Conservation (phyloP, 2,797 vertebrate genomes). For the Notolepis coatsorum region DNA sequence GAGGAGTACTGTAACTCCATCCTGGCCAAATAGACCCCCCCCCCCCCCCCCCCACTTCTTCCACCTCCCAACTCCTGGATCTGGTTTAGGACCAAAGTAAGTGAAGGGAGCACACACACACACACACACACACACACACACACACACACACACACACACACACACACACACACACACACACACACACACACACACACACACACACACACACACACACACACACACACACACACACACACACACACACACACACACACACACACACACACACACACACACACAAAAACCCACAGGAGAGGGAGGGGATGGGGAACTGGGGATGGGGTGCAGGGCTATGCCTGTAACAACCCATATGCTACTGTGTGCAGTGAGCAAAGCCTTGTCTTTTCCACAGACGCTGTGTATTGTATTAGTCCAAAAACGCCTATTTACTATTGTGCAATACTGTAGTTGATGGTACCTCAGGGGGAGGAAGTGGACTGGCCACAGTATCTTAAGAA, state of each 20-base stretch:
- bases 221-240: neutral
- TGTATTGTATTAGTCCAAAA: too few species aligned
- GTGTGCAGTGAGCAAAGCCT: neutral
- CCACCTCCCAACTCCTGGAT: slow-evolving; percentile 54
- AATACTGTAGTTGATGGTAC: too few species aligned
- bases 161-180: neutral
- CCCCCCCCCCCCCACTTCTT: too few species aligned
- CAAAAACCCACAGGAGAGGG: too few species aligned
- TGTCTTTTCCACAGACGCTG: neutral
- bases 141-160: neutral
- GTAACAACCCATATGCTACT: too few species aligned
- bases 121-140: neutral
- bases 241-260: neutral
- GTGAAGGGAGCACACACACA: too few species aligned
- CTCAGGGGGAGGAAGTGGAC: too few species aligned
- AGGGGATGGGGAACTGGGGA: too few species aligned
- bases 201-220: neutral
- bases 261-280: neutral
- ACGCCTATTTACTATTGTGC: too few species aligned
- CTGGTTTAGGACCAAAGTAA: slow-evolving; percentile 40
- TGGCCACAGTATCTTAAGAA: too few species aligned
- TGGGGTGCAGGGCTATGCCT: neutral
- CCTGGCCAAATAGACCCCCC: slow-evolving; percentile 66
- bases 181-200: neutral
- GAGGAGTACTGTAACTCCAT: slow-evolving; percentile 58